These are phyloP conservation scores for Noctua pronuba DNA, from an alignment of 2,888 invertebrate genomes.

Conservation along the genomic window DNA sequence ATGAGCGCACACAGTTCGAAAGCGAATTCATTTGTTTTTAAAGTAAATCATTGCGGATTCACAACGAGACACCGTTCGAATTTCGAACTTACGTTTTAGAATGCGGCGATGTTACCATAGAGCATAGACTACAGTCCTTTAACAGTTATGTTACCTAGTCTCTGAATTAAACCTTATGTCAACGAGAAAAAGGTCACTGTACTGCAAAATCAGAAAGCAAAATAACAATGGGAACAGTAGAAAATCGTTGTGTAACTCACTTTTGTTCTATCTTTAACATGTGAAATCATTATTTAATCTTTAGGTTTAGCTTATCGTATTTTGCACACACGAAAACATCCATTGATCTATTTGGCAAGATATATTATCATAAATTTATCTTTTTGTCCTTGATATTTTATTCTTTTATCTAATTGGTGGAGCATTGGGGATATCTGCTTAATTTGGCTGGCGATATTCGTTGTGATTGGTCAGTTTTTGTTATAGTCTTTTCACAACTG, in stretches of 20 bases:
- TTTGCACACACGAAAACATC: slow-evolving; percentile 13
- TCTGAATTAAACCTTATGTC: background rate
- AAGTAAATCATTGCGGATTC: too few relatives aligned
- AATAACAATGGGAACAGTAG: background rate
- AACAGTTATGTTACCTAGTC: background rate
- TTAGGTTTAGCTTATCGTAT: slow-evolving; percentile 24
- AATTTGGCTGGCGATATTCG: background rate
- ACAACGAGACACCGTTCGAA: background rate
- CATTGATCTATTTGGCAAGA: slow-evolving; percentile 28
- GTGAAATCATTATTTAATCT: slow-evolving; percentile 14
- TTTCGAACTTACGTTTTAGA: background rate
- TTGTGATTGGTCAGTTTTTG: slow-evolving; percentile 3
- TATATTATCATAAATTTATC: slow-evolving; percentile 35
- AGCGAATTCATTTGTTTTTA: background rate
- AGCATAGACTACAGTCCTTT: background rate
- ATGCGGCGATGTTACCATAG: background rate
- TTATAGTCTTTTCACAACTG: background rate
- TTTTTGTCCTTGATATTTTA: slow-evolving; percentile 20
- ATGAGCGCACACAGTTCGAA: background rate
- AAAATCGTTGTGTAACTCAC: slow-evolving; percentile 15
- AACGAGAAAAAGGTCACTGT: background rate
- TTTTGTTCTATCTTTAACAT: slow-evolving; percentile 17
- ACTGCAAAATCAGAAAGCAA: background rate
- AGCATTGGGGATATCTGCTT: background rate
- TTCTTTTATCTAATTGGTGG: slow-evolving; percentile 24